phyloP scores from a whole-genome alignment of 2,888 invertebrate species.

The Sicus ferrugineus region DNA sequence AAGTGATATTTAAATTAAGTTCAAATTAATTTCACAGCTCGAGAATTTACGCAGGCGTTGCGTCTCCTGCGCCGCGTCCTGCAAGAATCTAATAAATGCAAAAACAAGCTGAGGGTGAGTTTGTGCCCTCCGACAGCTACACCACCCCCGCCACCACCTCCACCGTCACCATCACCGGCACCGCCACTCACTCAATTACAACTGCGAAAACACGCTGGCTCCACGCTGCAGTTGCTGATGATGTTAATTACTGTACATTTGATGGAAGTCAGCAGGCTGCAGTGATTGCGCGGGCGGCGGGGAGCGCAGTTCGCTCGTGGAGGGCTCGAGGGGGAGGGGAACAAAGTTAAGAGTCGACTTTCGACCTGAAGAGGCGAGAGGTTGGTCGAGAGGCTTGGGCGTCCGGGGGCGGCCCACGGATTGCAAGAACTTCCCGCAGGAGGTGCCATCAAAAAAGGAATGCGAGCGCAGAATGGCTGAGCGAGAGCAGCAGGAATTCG shows the following conservation, averaged over 20 bases:
- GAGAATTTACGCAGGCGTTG: slow-evolving; percentile 13
- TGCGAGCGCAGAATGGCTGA: too few relatives aligned
- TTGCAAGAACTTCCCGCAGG: neutral
- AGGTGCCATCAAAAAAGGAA: neutral
- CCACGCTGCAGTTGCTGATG: slow-evolving; percentile 36
- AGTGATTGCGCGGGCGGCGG: neutral
- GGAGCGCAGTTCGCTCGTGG: neutral
- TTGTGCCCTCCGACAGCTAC: slow-evolving; percentile 4
- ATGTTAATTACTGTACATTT: slow-evolving; percentile 52
- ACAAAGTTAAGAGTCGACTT: neutral
- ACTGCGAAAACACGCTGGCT: neutral
- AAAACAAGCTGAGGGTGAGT: neutral
- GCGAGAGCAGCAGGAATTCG: too few relatives aligned
- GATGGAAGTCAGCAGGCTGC: slow-evolving; percentile 35
- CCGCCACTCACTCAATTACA: neutral
- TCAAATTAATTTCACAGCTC: slow-evolving; percentile 34
- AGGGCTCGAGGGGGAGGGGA: neutral
- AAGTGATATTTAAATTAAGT: slow-evolving; percentile 31
- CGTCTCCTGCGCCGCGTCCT: too few relatives aligned
- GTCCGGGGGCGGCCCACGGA: too few relatives aligned
- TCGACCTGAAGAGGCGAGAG: too few relatives aligned
- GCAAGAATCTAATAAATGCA: slow-evolving; percentile 18
- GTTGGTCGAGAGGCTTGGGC: too few relatives aligned
- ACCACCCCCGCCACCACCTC: too few relatives aligned
- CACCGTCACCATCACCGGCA: too few relatives aligned